Base-by-base conservation (phyloP, 2,888 invertebrate species). In the Tholera decimalis region DNA sequence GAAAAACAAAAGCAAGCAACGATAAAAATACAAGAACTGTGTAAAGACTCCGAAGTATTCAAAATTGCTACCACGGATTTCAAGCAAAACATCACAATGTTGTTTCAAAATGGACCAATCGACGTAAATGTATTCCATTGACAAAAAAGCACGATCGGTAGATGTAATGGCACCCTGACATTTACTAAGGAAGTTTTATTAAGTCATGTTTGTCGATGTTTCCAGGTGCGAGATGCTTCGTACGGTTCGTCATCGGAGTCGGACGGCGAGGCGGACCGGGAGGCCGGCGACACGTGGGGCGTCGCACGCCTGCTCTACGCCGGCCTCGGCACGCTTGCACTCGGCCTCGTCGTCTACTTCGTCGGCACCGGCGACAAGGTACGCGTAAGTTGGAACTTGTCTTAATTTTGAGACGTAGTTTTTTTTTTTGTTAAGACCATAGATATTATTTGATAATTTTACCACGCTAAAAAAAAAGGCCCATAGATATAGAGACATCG, bases 361-460 rank as follows among this genome's bases (percentile, higher is more conserved):
- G 98, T 98, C 79, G 98, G 98, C 83, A 98, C 98, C 78, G 98
- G 98, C 86, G 98, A 98, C 95, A 98, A 98, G 94, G 97, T 93
- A 75, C 47, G 43, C 46, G 26, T 59, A 49, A 37, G 61, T 63
- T 68, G 69, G 59, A 68, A 55, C 22, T 26, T 44, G 59, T 63
- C 69, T 60, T 59, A 20, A 44, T 60, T 55, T 72, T 50, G 46
- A 59, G 67, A 69, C 53, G 70, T 61, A 68, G 61, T 61, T 43
- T 35, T 51, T 46, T 37, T 11, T 51, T 46, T 37, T 11, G 41
- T 61, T 43, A 55, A 63, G 47, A 47, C 46, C 46, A 24, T 46
- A 26, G 24, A n/a, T n/a, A n/a, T n/a, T n/a, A n/a, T n/a, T n/a
- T n/a, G n/a, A n/a, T n/a, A n/a, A n/a, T n/a, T n/a, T n/a, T n/a